phyloP scores from a whole-genome alignment of 2,113 vertebrate species.

The Diphyllodes magnificus region DNA sequence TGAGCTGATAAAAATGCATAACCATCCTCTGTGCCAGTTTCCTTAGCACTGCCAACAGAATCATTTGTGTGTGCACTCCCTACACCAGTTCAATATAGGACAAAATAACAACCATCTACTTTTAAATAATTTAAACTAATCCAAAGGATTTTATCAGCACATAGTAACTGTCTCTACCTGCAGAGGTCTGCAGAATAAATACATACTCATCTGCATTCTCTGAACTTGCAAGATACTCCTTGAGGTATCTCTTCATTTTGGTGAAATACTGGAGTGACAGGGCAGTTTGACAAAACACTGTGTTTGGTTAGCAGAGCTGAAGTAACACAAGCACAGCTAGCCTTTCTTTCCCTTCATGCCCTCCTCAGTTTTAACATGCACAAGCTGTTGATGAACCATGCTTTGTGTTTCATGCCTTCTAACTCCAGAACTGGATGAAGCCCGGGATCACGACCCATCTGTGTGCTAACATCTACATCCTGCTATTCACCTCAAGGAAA shows the following conservation, averaged over 20 bases:
- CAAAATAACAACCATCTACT: neutral
- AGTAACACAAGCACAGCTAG: neutral
- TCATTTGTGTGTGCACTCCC: neutral
- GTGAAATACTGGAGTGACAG: neutral
- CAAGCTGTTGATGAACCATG: neutral
- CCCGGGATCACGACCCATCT: neutral
- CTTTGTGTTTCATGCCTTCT: neutral
- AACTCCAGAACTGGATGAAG: neutral
- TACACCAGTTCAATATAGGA: neutral
- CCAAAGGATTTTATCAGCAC: neutral
- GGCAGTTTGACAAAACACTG: neutral
- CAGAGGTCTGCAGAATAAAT: neutral
- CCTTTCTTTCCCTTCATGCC: neutral
- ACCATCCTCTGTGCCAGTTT: conserved; percentile 53
- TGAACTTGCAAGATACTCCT: neutral
- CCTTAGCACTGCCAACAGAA: conserved; percentile 41
- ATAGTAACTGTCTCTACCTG: neutral
- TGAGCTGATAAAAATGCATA: conserved; percentile 63
- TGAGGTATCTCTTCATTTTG: neutral
- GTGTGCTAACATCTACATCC: neutral
- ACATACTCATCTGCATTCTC: neutral
- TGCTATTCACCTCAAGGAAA: neutral
- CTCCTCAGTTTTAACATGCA: neutral
- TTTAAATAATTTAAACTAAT: neutral
- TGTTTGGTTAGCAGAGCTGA: neutral